Conservation (phyloP, 1,140 invertebrate species). For the Teleogryllus occipitalis region DNA sequence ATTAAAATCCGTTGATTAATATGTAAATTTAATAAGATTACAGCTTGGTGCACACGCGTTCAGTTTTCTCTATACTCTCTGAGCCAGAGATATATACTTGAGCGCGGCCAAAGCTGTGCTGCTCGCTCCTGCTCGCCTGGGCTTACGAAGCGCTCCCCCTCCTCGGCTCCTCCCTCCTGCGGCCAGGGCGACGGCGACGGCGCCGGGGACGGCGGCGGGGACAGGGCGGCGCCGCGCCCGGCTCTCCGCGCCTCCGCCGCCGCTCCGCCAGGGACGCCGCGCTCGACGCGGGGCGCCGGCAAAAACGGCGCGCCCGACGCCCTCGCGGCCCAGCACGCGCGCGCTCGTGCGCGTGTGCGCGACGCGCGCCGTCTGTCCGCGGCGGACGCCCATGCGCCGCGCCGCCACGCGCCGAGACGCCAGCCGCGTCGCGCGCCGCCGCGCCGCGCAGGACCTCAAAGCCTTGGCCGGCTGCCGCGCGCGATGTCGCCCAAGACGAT, state of each 20-base stretch:
- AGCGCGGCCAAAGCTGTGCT: slow-evolving; percentile 2
- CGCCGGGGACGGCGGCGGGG: too few species aligned
- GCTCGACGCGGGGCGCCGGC: too few species aligned
- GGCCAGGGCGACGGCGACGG: background rate
- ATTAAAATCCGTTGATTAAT: slow-evolving; percentile 96
- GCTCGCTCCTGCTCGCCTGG: background rate
- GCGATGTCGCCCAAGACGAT: background rate
- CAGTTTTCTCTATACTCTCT: slow-evolving; percentile 4
- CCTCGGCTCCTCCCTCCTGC: background rate
- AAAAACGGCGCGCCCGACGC: background rate
- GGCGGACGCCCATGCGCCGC: background rate
- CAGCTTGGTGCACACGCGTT: slow-evolving; percentile 36
- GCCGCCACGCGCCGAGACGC: background rate
- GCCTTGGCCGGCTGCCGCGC: background rate
- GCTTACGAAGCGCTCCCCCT: background rate
- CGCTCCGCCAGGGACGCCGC: too few species aligned
- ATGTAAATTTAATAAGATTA: slow-evolving; percentile 97
- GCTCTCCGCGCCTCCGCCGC: too few species aligned
- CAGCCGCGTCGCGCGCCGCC: background rate
- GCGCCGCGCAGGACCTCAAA: background rate
- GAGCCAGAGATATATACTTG: background rate
- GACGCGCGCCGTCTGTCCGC: background rate
- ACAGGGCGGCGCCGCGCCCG: too few species aligned
- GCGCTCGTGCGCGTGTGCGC: background rate
- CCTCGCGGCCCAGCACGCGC: too few species aligned